Conservation (phyloP, 53 echinoderm and acorn worm genomes). For the Echinarachnius parma region DNA sequence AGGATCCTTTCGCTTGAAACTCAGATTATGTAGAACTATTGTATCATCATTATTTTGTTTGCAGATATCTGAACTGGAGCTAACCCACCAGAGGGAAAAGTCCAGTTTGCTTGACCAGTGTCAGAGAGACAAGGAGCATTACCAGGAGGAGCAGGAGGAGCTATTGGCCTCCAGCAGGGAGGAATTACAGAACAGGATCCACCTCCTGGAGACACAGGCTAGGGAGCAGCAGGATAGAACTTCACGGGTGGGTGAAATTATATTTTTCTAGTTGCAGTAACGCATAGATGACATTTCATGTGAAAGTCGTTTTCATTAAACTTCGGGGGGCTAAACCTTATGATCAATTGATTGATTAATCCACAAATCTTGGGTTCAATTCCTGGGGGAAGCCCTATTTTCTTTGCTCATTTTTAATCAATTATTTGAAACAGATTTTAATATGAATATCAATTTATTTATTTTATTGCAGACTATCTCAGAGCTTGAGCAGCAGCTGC, state of each 20-base stretch:
- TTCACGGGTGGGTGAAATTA: conserved; percentile 45
- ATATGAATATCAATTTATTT: neutral
- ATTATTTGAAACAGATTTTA: too few species aligned
- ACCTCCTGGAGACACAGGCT: conserved; percentile 40
- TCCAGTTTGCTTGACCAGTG: conserved; percentile 49
- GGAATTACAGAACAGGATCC: conserved; percentile 43
- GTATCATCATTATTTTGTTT: too few species aligned
- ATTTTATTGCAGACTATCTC: conserved; percentile 56
- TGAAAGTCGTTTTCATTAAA: too few species aligned
- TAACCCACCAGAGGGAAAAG: conserved; percentile 43
- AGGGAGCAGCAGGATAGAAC: conserved; percentile 47
- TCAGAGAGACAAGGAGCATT: conserved; percentile 56
- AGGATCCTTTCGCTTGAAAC: too few species aligned
- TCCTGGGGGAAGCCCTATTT: too few species aligned
- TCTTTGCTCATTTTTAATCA: too few species aligned
- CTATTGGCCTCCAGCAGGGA: conserved; percentile 47
- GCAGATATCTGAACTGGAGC: conserved; percentile 60
- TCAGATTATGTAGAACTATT: too few species aligned
- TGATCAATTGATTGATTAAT: neutral
- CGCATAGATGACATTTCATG: too few species aligned
- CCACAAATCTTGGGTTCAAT: too few species aligned
- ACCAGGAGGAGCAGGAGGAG: conserved; percentile 59
- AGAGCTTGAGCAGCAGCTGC: conserved; percentile 64
- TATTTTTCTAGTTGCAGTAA: neutral
- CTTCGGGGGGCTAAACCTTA: too few species aligned